phyloP scores from a whole-genome alignment of 1,140 invertebrate species.

The Drosophila micromelanica region DNA sequence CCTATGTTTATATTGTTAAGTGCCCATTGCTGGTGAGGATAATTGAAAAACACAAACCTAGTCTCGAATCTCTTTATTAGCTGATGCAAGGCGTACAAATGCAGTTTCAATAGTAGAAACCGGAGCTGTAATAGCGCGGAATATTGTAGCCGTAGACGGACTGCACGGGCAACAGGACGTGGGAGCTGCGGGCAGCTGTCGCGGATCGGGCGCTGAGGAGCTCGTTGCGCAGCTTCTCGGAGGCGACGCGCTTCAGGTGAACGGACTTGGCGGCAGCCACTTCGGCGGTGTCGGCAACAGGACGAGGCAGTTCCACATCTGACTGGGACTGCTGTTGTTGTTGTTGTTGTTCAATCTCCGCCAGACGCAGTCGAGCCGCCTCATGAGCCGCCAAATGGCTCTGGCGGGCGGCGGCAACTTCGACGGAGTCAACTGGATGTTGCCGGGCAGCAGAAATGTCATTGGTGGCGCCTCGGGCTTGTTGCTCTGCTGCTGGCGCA shows the following conservation, averaged over 20 bases:
- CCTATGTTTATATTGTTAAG: no score
- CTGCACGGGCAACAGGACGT: slow-evolving; percentile 49
- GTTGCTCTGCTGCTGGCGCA: background rate
- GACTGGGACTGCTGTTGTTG: slow-evolving; percentile 32
- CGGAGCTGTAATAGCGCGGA: slow-evolving; percentile 59
- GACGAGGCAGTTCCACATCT: slow-evolving; percentile 72
- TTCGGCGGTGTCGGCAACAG: slow-evolving; percentile 78
- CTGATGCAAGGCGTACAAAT: background rate
- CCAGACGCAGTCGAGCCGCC: slow-evolving; percentile 48
- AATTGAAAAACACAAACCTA: no score
- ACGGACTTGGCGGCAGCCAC: slow-evolving; percentile 74
- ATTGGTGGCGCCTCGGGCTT: slow-evolving; percentile 1
- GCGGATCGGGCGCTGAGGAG: slow-evolving; percentile 68
- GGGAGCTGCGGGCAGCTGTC: slow-evolving; percentile 58
- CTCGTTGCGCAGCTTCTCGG: slow-evolving; percentile 62
- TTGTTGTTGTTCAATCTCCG: slow-evolving; percentile 20
- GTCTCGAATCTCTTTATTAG: slow-evolving; percentile 45
- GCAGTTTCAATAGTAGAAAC: slow-evolving; percentile 52
- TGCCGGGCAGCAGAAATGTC: slow-evolving; percentile 20
- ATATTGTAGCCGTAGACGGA: slow-evolving; percentile 54
- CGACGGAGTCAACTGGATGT: slow-evolving; percentile 44
- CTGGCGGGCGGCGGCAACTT: slow-evolving; percentile 43
- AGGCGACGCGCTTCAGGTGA: slow-evolving; percentile 63
- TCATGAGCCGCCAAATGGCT: slow-evolving; percentile 42
- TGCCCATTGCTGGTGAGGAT: no score